Percentiles rank a stretch among this genome's conserved stretches.
Conservation (phyloP, 1,140 invertebrate genomes). For the Drosophila nasuta region DNA sequence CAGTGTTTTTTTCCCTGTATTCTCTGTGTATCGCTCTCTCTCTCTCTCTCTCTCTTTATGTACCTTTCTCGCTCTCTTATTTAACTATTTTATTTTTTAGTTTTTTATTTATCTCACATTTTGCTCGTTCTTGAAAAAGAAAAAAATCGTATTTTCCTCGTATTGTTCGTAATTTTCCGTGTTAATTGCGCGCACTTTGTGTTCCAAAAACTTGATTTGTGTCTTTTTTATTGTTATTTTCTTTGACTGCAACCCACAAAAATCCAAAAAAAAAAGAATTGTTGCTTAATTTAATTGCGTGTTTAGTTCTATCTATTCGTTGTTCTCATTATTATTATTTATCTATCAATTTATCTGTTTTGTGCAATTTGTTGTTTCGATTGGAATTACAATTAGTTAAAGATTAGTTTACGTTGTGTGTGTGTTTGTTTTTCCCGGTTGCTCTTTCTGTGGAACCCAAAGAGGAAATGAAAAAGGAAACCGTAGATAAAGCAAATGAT, state of each 20-base stretch:
- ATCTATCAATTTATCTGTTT: conserved; percentile 47
- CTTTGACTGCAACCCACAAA: conserved; percentile 44
- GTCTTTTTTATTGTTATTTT: conserved; percentile 24
- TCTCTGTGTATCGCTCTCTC: background rate
- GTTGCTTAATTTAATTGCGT: conserved; percentile 49
- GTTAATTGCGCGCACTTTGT: conserved; percentile 54
- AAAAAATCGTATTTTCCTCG: conserved; percentile 23
- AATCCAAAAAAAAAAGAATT: conserved; percentile 17
- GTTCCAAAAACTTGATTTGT: conserved; percentile 24
- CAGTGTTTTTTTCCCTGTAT: conserved; percentile 19
- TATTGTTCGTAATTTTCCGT: conserved; percentile 27
- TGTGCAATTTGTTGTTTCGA: conserved; percentile 28
- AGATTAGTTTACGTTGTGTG: conserved; percentile 16
- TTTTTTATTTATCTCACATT: conserved; percentile 56
- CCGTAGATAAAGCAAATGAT: conserved; percentile 18
- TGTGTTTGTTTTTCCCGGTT: conserved; percentile 17
- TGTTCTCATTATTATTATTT: conserved; percentile 44
- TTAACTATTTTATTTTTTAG: conserved; percentile 18
- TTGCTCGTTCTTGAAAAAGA: conserved; percentile 47
- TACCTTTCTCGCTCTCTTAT: conserved; percentile 7
- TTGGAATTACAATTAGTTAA: conserved; percentile 37
- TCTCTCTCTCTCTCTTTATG: background rate
- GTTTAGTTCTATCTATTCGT: conserved; percentile 40
- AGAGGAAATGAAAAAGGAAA: background rate
- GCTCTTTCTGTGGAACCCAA: conserved; percentile 17